These are phyloP conservation scores for Paracentrotus lividus DNA, from an alignment of 53 echinoderm and acorn worm genomes.

Conservation along the genomic window DNA sequence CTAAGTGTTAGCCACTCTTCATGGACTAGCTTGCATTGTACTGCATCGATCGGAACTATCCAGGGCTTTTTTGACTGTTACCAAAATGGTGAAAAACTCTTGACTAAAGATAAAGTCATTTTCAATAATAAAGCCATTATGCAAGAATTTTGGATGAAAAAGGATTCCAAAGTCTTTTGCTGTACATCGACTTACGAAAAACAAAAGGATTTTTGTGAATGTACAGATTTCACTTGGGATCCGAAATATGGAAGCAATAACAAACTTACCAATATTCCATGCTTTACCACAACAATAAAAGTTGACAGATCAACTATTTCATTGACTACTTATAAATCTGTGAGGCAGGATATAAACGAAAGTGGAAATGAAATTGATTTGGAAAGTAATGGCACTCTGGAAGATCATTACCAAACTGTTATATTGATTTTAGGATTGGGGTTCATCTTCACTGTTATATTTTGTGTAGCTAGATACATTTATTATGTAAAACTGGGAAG, in stretches of 20 bases:
- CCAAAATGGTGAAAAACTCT: not conserved
- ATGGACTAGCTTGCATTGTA: not conserved
- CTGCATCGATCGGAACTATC: not conserved
- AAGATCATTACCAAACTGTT: not conserved
- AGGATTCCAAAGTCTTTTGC: not conserved
- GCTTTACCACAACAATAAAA: not conserved
- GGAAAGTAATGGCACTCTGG: not conserved
- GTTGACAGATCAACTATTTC: not conserved
- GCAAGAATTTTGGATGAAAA: not conserved
- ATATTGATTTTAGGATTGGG: not conserved
- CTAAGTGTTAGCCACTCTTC: not conserved
- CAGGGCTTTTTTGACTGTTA: slow-evolving; percentile 3
- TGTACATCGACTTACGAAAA: not conserved
- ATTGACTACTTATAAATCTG: not conserved
- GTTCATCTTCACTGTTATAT: too few species aligned
- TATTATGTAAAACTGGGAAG: too few species aligned
- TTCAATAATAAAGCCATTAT: not conserved
- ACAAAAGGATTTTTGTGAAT: not conserved
- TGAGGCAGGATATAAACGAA: not conserved
- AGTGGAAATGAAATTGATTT: not conserved
- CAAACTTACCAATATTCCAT: not conserved
- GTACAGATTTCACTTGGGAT: not conserved
- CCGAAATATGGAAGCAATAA: not conserved
- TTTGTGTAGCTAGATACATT: too few species aligned
- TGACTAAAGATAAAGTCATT: not conserved